Conservation (phyloP, 1,140 invertebrate species). For the Trichonephila clavata region DNA sequence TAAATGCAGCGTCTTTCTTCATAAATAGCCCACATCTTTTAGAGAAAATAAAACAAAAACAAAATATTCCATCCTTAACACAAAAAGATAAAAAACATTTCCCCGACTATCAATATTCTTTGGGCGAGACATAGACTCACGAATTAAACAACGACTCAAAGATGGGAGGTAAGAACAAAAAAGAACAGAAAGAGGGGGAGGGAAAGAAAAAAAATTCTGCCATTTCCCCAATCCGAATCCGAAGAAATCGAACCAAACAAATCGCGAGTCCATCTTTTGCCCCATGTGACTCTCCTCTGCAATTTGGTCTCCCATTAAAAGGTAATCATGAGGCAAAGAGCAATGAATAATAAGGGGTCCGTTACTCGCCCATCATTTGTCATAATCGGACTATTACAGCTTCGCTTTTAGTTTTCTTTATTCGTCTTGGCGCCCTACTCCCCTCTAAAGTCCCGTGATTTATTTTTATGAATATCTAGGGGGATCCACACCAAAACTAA, state of each 20-base stretch:
- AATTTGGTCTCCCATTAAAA: slow-evolving; percentile 74
- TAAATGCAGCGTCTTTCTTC: background rate
- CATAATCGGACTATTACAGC: slow-evolving; percentile 66
- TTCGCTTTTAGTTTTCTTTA: slow-evolving; percentile 29
- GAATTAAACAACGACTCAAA: slow-evolving; percentile 61
- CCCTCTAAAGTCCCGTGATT: slow-evolving; percentile 50
- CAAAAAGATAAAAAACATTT: background rate
- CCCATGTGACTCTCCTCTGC: slow-evolving; percentile 61
- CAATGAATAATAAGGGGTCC: slow-evolving; percentile 73
- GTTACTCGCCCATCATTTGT: slow-evolving; percentile 74
- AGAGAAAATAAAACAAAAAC: slow-evolving; percentile 1
- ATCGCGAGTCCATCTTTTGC: slow-evolving; percentile 49
- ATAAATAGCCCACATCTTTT: slow-evolving; percentile 8
- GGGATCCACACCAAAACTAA: slow-evolving; percentile 34
- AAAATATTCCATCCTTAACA: background rate
- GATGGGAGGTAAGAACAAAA: slow-evolving; percentile 45
- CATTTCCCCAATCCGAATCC: slow-evolving; percentile 51
- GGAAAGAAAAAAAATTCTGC: slow-evolving; percentile 16
- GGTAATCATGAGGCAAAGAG: slow-evolving; percentile 72
- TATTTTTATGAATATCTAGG: slow-evolving; percentile 65
- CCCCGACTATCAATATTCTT: slow-evolving; percentile 46
- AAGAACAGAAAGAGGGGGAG: slow-evolving; percentile 34
- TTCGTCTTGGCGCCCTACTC: slow-evolving; percentile 36
- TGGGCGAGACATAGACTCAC: slow-evolving; percentile 48
- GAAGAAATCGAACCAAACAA: slow-evolving; percentile 71